Evolutionary conservation across 2,888 invertebrate genomes (phyloP).

Genomic region (Cheilosia scutellata): DNA sequence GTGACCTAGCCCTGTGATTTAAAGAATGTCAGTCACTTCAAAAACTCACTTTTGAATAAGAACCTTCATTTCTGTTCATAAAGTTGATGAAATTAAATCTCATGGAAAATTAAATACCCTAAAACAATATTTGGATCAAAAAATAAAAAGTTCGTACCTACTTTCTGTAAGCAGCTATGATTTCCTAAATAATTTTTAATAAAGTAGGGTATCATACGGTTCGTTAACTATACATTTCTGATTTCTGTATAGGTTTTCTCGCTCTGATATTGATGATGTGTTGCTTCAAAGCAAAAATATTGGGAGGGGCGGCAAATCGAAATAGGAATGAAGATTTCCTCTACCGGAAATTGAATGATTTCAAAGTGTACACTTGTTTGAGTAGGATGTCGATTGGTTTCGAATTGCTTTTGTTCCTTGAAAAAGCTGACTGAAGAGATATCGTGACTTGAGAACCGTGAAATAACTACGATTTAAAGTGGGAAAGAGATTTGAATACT

Average conservation of each 20-base stretch:
- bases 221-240: not conserved
- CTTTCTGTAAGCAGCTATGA: no score
- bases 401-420: constrained; percentile 7
- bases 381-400: constrained; percentile 28
- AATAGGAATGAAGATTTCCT: constrained; percentile 46
- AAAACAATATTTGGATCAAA: no score
- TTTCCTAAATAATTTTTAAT: not conserved
- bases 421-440: constrained; percentile 4
- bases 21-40: no score
- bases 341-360: constrained; percentile 66
- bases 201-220: not conserved
- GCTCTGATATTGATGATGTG: not conserved
- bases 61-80: no score
- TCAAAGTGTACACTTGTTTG: constrained; percentile 34
- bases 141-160: no score
- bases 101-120: no score
- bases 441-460: not conserved
- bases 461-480: not conserved
- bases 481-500: constrained; percentile 1
- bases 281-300: constrained; percentile 21
- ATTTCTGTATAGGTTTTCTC: not conserved
- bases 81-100: no score
- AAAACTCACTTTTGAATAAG: no score
- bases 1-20: no score
- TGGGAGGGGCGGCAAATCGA: constrained; percentile 7